These are phyloP conservation scores for Elephantulus edwardii DNA, from an alignment of 2,113 vertebrate species.

Conservation along the genomic window DNA sequence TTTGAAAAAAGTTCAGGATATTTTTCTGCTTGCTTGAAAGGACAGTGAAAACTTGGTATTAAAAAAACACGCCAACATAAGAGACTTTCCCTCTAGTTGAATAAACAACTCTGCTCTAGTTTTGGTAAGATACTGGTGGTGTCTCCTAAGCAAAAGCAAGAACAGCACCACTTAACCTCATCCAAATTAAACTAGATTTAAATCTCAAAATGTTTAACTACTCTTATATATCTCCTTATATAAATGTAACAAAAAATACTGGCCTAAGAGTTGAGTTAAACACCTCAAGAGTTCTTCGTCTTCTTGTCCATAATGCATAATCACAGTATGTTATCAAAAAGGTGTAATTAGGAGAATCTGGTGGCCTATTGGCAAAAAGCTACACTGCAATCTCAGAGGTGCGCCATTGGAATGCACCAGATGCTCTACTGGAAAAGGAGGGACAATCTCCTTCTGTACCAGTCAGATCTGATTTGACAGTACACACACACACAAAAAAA, in stretches of 20 bases:
- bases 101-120: conserved; percentile 10
- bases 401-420: too few species aligned
- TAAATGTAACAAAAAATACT: background rate
- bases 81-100: too few species aligned
- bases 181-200: conserved; percentile 11
- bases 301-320: background rate
- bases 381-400: too few species aligned
- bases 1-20: background rate
- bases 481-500: too few species aligned
- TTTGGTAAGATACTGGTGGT: background rate
- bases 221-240: background rate
- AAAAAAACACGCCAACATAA: background rate
- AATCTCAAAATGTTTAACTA: conserved; percentile 45
- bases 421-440: too few species aligned
- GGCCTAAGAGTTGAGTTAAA: background rate
- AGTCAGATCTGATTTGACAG: too few species aligned
- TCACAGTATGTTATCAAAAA: background rate
- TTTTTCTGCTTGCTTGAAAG: conserved; percentile 4
- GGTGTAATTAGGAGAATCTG: too few species aligned
- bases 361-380: too few species aligned
- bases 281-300: background rate
- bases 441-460: too few species aligned
- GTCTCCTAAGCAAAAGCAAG: background rate
- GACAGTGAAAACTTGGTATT: conserved; percentile 20
- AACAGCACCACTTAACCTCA: background rate